phyloP scores from a whole-genome alignment of 2,797 vertebrate genomes.

The Epinephelus awoara region DNA sequence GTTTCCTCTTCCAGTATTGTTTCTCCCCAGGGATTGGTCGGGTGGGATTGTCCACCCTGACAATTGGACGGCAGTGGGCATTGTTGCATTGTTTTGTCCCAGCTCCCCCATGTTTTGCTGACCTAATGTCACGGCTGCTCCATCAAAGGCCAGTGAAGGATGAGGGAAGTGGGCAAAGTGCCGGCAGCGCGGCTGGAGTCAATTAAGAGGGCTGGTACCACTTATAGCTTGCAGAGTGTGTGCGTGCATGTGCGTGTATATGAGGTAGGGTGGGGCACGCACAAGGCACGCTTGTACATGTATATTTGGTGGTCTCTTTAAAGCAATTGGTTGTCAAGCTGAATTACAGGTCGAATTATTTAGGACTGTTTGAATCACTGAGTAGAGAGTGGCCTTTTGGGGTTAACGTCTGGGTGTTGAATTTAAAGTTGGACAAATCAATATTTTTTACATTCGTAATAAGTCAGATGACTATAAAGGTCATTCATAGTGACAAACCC shows the following conservation, averaged over 20 bases:
- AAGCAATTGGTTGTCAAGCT: not conserved
- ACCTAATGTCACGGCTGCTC: conserved; percentile 49
- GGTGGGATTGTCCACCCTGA: conserved; percentile 77
- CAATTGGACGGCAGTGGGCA: conserved; percentile 79
- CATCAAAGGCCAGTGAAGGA: conserved; percentile 62
- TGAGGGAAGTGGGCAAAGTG: conserved; percentile 41
- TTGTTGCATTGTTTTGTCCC: conserved; percentile 80
- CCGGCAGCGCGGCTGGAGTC: conserved; percentile 46
- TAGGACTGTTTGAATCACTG: not conserved
- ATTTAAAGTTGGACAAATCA: no score
- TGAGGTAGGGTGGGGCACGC: not conserved
- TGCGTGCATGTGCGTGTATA: not conserved
- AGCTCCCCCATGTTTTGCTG: conserved; percentile 44
- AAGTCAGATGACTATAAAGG: no score
- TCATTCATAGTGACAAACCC: no score
- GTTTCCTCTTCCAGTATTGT: conserved; percentile 82
- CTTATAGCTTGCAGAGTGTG: not conserved
- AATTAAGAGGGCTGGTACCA: conserved; percentile 40
- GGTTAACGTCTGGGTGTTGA: no score
- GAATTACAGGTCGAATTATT: not conserved
- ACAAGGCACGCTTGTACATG: not conserved
- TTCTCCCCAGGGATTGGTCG: conserved; percentile 64
- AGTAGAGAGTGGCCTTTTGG: not conserved
- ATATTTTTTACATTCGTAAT: no score
- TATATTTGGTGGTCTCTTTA: conserved; percentile 7